These are phyloP conservation scores for Harpegnathos saltator DNA, from an alignment of 1,140 invertebrate species.

Conservation along the genomic window DNA sequence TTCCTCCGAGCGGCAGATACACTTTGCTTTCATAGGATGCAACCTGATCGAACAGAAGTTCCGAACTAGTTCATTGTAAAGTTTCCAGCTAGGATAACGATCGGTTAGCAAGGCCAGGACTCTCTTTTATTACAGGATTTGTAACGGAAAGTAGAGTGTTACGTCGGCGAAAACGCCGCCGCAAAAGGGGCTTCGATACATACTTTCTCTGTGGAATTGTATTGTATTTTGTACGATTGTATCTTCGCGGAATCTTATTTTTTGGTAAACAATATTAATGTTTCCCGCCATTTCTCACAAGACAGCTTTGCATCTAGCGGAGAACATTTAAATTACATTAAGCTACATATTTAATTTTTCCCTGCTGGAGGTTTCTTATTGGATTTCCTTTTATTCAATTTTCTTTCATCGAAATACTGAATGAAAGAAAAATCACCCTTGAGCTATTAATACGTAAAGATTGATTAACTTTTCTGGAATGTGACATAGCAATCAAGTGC, in stretches of 20 bases:
- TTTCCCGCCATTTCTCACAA: not conserved
- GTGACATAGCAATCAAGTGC: too few relatives aligned
- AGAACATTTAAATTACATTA: not conserved
- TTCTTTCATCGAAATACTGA: not conserved
- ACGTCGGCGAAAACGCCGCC: constrained; percentile 3
- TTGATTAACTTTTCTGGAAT: not conserved
- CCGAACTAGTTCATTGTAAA: constrained; percentile 77
- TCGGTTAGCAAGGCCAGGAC: constrained; percentile 51
- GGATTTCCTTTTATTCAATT: too few relatives aligned
- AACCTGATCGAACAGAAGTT: constrained; percentile 77
- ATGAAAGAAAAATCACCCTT: not conserved
- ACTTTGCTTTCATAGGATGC: constrained; percentile 76
- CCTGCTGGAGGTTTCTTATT: not conserved
- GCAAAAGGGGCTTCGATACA: not conserved
- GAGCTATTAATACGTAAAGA: not conserved
- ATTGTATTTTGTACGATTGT: not conserved
- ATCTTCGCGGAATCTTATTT: not conserved
- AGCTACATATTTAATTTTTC: not conserved
- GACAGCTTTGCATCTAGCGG: not conserved
- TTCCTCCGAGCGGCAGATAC: constrained; percentile 74
- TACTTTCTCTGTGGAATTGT: not conserved
- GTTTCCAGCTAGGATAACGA: constrained; percentile 76
- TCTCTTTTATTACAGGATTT: constrained; percentile 45
- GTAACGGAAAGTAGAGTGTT: constrained; percentile 22
- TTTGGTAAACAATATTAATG: not conserved